Conservation (phyloP, 1,140 invertebrate species). For the Drosophila kurseongensis region DNA sequence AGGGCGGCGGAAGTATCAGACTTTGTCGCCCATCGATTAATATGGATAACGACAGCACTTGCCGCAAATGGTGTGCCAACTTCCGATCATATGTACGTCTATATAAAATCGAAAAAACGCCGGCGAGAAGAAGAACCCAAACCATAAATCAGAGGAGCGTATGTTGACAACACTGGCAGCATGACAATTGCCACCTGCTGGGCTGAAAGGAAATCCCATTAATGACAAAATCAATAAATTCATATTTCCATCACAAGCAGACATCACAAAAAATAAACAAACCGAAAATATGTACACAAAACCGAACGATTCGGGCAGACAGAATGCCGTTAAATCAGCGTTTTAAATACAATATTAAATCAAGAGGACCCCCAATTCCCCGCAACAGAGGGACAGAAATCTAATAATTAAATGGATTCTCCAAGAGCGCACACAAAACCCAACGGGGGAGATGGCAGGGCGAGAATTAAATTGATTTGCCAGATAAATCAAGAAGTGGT, state of each 20-base stretch:
- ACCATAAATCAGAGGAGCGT: conserved; percentile 10
- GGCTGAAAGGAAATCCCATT: conserved; percentile 66
- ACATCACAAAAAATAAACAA: conserved; percentile 43
- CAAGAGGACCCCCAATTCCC: conserved; percentile 52
- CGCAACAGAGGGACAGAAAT: conserved; percentile 36
- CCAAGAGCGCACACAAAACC: conserved; percentile 56
- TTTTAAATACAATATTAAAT: conserved; percentile 68
- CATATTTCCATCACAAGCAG: conserved; percentile 58
- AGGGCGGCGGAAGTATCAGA: conserved; percentile 50
- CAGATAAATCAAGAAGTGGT: conserved; percentile 45
- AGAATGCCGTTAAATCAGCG: conserved; percentile 62
- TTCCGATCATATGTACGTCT: conserved; percentile 56
- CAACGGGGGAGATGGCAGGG: conserved; percentile 40
- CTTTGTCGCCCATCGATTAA: conserved; percentile 45
- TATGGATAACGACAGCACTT: conserved; percentile 73
- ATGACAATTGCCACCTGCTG: conserved; percentile 75
- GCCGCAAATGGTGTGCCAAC: conserved; percentile 70
- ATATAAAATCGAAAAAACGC: conserved; percentile 21
- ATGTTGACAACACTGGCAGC: conserved; percentile 59
- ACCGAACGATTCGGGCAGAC: conserved; percentile 10
- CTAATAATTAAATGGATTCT: conserved; percentile 69
- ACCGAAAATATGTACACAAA: conserved; percentile 39
- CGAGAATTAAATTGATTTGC: conserved; percentile 54
- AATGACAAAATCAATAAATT: conserved; percentile 81
- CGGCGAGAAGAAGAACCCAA: conserved; percentile 30